Percentiles rank a stretch among this genome's conserved stretches.
Conservation (phyloP, 1,140 invertebrate species). For the Himalopsyche phryganea region DNA sequence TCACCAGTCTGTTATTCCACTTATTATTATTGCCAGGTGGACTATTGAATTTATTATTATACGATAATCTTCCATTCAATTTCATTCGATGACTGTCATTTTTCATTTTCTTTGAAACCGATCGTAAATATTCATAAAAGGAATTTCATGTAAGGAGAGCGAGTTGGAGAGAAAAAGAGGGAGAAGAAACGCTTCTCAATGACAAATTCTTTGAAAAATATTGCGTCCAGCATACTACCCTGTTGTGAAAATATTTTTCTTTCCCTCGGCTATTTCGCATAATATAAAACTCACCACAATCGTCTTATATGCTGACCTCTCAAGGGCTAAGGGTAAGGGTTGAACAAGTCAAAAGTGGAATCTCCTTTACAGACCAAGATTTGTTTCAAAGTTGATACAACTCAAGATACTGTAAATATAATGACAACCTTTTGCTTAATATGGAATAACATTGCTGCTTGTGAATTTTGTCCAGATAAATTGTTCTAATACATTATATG, state of each 20-base stretch:
- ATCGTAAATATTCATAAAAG: constrained; percentile 22
- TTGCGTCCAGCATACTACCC: constrained; percentile 10
- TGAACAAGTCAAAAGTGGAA: too few species aligned
- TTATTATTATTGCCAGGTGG: too few species aligned
- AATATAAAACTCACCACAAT: constrained; percentile 15
- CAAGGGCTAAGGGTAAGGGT: background rate
- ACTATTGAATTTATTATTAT: too few species aligned
- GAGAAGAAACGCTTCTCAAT: constrained; percentile 6
- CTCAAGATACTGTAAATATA: too few species aligned
- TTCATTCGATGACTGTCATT: constrained; percentile 5
- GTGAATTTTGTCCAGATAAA: too few species aligned
- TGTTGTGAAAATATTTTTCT: constrained; percentile 21
- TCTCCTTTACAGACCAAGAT: too few species aligned
- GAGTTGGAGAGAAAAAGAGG: background rate
- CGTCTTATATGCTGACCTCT: constrained; percentile 21
- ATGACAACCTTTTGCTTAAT: too few species aligned
- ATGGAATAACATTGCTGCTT: too few species aligned
- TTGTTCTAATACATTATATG: too few species aligned
- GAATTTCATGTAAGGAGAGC: constrained; percentile 14
- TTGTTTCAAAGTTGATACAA: too few species aligned
- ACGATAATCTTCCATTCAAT: constrained; percentile 2
- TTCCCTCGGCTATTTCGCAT: constrained; percentile 9
- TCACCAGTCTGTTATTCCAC: too few species aligned
- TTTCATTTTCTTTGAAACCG: constrained; percentile 2
- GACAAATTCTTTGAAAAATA: constrained; percentile 29